phyloP scores from a whole-genome alignment of 2,888 invertebrate species.

The Sarcophaga carnaria region DNA sequence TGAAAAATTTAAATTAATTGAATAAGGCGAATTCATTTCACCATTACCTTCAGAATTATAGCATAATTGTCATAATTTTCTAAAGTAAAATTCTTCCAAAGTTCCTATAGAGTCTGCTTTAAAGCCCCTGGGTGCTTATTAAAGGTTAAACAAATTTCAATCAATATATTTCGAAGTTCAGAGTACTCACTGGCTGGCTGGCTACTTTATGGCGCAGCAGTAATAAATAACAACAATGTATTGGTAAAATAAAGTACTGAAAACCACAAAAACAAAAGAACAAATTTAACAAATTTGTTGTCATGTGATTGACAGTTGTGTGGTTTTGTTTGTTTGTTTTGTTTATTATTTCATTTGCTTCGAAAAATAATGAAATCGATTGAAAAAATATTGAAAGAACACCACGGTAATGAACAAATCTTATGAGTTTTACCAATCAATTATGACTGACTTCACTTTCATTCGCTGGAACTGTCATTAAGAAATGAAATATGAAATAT shows the following conservation, averaged over 20 bases:
- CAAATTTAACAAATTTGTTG: slow-evolving; percentile 40
- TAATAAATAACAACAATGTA: slow-evolving; percentile 25
- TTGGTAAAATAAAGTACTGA: slow-evolving; percentile 5
- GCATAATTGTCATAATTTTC: no score
- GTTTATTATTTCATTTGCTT: not conserved
- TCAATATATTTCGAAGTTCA: not conserved
- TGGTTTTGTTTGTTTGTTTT: slow-evolving; percentile 45
- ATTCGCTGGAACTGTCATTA: not conserved
- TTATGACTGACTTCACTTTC: slow-evolving; percentile 47
- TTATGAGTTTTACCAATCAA: slow-evolving; percentile 56
- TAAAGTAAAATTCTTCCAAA: no score
- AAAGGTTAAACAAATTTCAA: not conserved
- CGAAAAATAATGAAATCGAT: slow-evolving; percentile 1
- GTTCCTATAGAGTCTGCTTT: not conserved
- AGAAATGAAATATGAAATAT: not conserved
- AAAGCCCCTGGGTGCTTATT: not conserved
- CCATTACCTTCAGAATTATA: no score
- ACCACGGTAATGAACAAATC: slow-evolving; percentile 34
- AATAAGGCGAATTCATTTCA: no score
- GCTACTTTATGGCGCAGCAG: slow-evolving; percentile 38
- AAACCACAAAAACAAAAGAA: slow-evolving; percentile 40
- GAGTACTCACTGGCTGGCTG: slow-evolving; percentile 2
- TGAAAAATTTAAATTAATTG: no score
- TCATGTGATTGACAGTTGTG: slow-evolving; percentile 70
- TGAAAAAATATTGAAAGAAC: slow-evolving; percentile 28